These are phyloP conservation scores for Galbula dea DNA, from an alignment of 2,113 vertebrate species.

Conservation along the genomic window DNA sequence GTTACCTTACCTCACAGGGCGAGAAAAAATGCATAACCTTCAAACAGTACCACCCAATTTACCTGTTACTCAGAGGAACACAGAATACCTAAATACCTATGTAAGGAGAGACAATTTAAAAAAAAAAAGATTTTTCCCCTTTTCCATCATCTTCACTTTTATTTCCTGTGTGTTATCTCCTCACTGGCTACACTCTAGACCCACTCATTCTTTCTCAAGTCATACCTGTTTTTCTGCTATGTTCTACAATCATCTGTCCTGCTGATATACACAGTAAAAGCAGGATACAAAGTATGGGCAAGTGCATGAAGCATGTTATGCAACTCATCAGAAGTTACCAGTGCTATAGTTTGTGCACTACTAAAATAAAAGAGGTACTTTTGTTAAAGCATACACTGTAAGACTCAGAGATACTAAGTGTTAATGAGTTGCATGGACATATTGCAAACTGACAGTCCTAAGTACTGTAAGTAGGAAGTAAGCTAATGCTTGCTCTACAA, in stretches of 20 bases:
- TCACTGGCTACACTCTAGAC: background rate
- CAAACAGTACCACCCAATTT: background rate
- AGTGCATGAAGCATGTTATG: background rate
- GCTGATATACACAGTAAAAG: background rate
- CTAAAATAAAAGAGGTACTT: background rate
- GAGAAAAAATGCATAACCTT: background rate
- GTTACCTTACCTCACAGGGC: background rate
- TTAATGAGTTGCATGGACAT: background rate
- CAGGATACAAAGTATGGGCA: background rate
- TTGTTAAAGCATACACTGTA: background rate
- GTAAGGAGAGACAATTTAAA: background rate
- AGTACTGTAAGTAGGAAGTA: constrained; percentile 29
- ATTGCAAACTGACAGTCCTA: constrained; percentile 25
- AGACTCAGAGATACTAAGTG: background rate
- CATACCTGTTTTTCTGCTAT: background rate
- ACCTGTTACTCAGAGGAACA: background rate
- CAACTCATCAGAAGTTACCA: background rate
- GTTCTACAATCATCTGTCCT: background rate
- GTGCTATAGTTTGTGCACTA: background rate
- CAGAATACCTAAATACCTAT: background rate
- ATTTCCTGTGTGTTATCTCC: background rate
- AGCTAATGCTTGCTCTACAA: background rate
- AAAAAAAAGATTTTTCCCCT: background rate
- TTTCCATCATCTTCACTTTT: background rate
- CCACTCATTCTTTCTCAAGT: background rate